Base-by-base conservation (phyloP, 1,140 invertebrate species). In the Brachionus calyciflorus region DNA sequence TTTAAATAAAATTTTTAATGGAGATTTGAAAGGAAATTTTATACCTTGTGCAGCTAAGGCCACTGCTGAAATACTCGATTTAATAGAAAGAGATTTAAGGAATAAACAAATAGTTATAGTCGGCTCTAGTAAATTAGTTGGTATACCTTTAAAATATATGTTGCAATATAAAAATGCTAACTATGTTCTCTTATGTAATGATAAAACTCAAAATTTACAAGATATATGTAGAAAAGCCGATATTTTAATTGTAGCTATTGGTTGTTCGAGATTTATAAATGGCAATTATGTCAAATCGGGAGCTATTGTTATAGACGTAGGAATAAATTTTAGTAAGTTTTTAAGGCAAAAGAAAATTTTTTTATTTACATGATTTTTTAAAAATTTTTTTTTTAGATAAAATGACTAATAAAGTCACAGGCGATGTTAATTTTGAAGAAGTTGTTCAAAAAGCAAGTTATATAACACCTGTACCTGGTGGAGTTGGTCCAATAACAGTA, bases 241-340 rank as follows among this genome's bases (percentile, higher is more conserved):
- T 84, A 97, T 99, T 81, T 84, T 99, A 55, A 93, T 99, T 9
- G 96, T 97, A 4, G 97, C 89, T 3, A 94, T 98, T 80, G 97
- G 97, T 0, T 88, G 90, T 81, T 87, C 94, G 6, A 89, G 95
- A 84, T 88, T 98, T 85, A 94, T 99, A 0, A 93, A 93, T 84
- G 93, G 91, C 0, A 90, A 91, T 68, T 99, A 96, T 96, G 91
- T 99, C 55, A 99, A 99, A 87, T 92, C 93, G 0, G 95, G 96
- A 24, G 95, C 96, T 55, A 90, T 99, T 26, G 96, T 99, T 14
- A 98, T 99, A 79, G 97, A 99, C 84, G 99, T 96, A 87, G 97
- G 97, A 48, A 99, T 99, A 69, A 98, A 96, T 85, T 88, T 30
- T 26, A 28, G 60, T 65, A 44, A 24, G 12, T 44, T 9, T 19